These are phyloP conservation scores for Corythornis leucogaster DNA, from an alignment of 2,797 vertebrate genomes.

Conservation along the genomic window DNA sequence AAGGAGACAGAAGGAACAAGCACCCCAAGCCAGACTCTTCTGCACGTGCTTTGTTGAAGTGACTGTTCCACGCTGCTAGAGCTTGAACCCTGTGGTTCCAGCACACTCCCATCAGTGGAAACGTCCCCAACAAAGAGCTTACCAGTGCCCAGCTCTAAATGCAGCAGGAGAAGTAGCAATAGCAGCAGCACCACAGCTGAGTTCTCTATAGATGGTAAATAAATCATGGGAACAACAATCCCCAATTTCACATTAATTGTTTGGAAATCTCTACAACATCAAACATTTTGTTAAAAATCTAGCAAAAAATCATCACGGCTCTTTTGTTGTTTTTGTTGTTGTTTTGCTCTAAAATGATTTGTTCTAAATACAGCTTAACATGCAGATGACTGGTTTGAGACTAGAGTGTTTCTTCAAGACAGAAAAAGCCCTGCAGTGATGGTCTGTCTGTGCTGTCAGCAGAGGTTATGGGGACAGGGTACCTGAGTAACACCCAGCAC, in stretches of 20 bases:
- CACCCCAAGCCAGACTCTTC: neutral
- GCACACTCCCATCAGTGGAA: neutral
- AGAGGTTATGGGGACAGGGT: neutral
- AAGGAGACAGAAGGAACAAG: neutral
- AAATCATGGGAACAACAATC: slow-evolving; percentile 78
- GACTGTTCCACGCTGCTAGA: neutral
- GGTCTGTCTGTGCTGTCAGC: slow-evolving; percentile 30
- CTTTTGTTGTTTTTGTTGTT: slow-evolving; percentile 77
- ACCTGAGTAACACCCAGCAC: slow-evolving; percentile 11
- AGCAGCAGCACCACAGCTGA: slow-evolving; percentile 75
- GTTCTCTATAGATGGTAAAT: slow-evolving; percentile 75
- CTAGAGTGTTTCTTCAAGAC: slow-evolving; percentile 57
- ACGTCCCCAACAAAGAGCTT: neutral
- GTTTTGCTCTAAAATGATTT: slow-evolving; percentile 81
- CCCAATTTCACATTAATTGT: slow-evolving; percentile 81
- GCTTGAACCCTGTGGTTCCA: neutral
- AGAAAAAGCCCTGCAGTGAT: slow-evolving; percentile 37
- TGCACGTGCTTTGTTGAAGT: neutral
- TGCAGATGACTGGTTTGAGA: slow-evolving; percentile 82
- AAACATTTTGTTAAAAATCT: slow-evolving; percentile 81
- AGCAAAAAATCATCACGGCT: slow-evolving; percentile 68
- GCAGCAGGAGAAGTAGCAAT: slow-evolving; percentile 28
- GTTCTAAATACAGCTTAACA: slow-evolving; percentile 82
- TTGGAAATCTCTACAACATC: slow-evolving; percentile 78
- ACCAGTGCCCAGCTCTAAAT: slow-evolving; percentile 46